Percentiles rank a stretch among this genome's conserved stretches.
phyloP scores from a whole-genome alignment of 2,888 invertebrate genomes.

The Galeruca laticollis region DNA sequence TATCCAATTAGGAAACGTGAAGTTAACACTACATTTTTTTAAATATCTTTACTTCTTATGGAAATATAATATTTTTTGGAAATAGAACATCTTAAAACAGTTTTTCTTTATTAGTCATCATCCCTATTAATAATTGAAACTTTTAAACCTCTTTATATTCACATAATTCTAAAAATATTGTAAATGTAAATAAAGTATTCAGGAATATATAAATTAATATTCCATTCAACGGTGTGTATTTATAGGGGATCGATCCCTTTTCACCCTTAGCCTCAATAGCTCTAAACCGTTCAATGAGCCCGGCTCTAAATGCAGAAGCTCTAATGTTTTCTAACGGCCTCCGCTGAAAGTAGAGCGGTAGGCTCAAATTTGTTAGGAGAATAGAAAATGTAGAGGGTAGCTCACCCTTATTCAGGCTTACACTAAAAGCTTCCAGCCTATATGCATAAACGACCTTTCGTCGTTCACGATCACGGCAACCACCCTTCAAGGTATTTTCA shows the following conservation, averaged over 20 bases:
- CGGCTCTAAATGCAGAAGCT: neutral
- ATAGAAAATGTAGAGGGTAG: constrained; percentile 18
- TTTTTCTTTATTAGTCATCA: too few species aligned
- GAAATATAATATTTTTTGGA: too few species aligned
- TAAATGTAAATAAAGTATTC: too few species aligned
- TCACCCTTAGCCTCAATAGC: neutral
- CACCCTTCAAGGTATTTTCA: neutral
- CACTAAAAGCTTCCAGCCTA: neutral
- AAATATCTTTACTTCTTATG: too few species aligned
- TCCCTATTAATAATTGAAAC: too few species aligned
- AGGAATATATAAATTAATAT: too few species aligned
- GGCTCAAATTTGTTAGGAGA: constrained; percentile 25
- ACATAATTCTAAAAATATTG: too few species aligned
- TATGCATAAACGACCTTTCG: constrained; percentile 9
- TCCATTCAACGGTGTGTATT: too few species aligned
- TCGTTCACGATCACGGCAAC: neutral
- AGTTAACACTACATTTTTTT: too few species aligned
- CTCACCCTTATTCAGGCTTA: constrained; percentile 19
- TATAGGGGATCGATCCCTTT: neutral
- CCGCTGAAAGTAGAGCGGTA: constrained; percentile 26
- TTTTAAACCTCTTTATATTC: too few species aligned
- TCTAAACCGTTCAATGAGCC: neutral
- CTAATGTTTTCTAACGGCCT: neutral
- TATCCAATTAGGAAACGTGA: too few species aligned
- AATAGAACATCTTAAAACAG: too few species aligned